Conservation (phyloP, 2,888 invertebrate species). For the Dryobotodes eremita region DNA sequence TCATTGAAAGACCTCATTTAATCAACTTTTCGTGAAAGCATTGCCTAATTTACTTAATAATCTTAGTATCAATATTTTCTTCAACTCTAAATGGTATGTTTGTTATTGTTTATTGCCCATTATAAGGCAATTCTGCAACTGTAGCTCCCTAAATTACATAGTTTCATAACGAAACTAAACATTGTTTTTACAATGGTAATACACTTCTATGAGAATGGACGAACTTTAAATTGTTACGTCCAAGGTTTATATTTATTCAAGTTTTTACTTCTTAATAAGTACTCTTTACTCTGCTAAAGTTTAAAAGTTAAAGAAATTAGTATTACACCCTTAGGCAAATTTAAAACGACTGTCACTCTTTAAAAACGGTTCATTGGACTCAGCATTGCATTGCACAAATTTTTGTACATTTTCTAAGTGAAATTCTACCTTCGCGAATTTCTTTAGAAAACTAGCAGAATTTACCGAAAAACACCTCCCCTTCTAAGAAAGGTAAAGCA, state of each 20-base stretch:
- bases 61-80: background rate
- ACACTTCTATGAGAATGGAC: background rate
- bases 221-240: background rate
- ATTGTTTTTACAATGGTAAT: background rate
- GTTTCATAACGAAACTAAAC: conserved; percentile 12
- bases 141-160: background rate
- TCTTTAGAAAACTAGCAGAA: background rate
- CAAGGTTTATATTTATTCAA: conserved; percentile 11
- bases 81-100: background rate
- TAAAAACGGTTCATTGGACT: background rate
- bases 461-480: conserved; percentile 29
- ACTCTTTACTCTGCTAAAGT: conserved; percentile 23
- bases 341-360: background rate
- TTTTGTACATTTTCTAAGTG: background rate
- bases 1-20: background rate
- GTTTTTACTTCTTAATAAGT: background rate
- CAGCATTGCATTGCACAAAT: background rate
- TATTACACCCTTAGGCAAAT: background rate
- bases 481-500: conserved; percentile 43
- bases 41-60: background rate
- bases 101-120: background rate
- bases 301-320: conserved; percentile 3
- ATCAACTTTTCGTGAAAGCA: background rate
- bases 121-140: background rate
- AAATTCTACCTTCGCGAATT: background rate